Evolutionary conservation across 2,797 vertebrate genomes (phyloP), one percentile per base, ranked within the genome.

Genomic region (Sebastes glaucus): DNA sequence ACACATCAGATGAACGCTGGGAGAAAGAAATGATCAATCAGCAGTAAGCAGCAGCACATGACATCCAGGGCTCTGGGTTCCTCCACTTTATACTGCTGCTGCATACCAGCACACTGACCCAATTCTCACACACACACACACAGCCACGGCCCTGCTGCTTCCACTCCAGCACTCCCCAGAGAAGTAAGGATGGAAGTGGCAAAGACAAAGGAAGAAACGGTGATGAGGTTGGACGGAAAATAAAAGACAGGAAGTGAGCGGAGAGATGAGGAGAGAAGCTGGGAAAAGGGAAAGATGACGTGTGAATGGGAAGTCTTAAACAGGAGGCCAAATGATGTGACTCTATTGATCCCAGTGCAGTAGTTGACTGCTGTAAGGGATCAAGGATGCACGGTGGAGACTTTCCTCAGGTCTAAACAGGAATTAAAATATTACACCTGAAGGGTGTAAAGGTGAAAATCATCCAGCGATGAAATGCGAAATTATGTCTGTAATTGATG

Each of bases 51-150:
- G 83, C 73, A 80, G 76, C 83, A 86, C 85, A 76, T 89, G 86
- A 88, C 82, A 80, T 65, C n/a, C 61, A 83, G 64, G 75, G 20
- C 74, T 77, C 72, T 25, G 46, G 66, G 65, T 61, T 90, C 62
- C 16, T 46, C 49, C 60, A 53, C 57, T 67, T 70, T 11, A 65
- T 63, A 56, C 42, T 73, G 69, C 75, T 71, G 87, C 88, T 87
- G 83, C 90, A 92, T 87, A 86, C 85, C 90, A 93, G 87, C 88
- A 93, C 85, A 90, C 83, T 94, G 94, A 95, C 93, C 94, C 93
- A 90, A 49, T 94, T 93, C 92, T 74, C 65, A 60, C 56, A 27
- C 22, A 35, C 35, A 33, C 32, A 38, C 35, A 14, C 65, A 35
- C 61, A 61, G 20, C 32, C 49, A 65, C 6, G 1, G 67, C 78